These are phyloP conservation scores for Cochlearius cochlearius DNA, from an alignment of 2,113 vertebrate species.

Conservation along the genomic window DNA sequence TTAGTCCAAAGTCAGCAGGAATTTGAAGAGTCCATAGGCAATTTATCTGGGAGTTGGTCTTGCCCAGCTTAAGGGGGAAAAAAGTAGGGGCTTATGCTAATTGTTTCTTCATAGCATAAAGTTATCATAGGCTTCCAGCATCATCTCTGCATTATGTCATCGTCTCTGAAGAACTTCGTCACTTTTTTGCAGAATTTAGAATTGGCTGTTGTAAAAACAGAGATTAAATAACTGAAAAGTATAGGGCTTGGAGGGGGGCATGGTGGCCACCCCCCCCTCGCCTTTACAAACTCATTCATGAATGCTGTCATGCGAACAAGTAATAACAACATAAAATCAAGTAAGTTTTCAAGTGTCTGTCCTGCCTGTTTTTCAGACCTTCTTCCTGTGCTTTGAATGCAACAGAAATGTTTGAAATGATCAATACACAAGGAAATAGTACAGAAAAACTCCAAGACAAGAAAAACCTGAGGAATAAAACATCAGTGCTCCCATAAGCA, in stretches of 20 bases:
- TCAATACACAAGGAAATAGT: not conserved
- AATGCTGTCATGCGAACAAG: not conserved
- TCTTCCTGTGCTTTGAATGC: not conserved
- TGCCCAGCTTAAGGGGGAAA: not conserved
- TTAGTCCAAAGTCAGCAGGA: not conserved
- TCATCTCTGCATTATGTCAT: not conserved
- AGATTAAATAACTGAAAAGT: not conserved
- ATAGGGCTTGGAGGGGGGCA: not conserved
- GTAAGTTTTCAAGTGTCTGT: not conserved
- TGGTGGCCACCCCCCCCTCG: fast-evolving
- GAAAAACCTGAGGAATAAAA: not conserved
- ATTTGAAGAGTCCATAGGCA: not conserved
- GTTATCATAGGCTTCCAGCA: not conserved
- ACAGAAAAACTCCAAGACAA: not conserved
- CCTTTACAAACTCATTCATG: not conserved
- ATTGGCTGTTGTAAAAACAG: not conserved
- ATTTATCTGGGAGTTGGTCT: not conserved
- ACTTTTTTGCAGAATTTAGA: not conserved
- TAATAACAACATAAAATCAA: not conserved
- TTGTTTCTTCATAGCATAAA: not conserved
- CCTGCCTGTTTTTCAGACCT: not conserved
- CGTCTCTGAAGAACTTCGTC: not conserved
- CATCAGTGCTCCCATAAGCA: not conserved
- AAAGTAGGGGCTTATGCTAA: not conserved
- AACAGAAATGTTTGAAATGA: not conserved